Evolutionary conservation across 2,888 invertebrate species (phyloP), one percentile per base, ranked within the genome.

Genomic region (Sclerodermus sp.): DNA sequence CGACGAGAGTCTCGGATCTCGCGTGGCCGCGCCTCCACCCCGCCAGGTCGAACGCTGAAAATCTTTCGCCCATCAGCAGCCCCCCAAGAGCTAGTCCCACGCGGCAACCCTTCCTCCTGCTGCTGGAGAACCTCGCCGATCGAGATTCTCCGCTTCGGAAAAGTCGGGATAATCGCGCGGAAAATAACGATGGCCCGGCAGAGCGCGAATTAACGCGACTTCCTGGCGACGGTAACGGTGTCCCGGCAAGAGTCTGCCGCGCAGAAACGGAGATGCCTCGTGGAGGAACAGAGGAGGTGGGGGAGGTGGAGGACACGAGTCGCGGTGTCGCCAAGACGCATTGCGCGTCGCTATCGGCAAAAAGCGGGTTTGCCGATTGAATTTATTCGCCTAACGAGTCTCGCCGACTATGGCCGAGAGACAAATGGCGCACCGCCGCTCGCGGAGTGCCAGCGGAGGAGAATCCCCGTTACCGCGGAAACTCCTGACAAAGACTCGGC

Each of bases 241-340:
- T 23, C 23, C 23, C 23, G 23, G 23, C 23, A 8, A 23, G 23
- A 23, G 23, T 23, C 23, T 3, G 23, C 23, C 23, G 23, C 23
- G 23, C 23, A 23, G 3, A 23, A 23, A 23, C 4, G 23, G 23
- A 23, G 23, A 3, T 13, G 13, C 34, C 12, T n/a, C 10, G 34
- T 34, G 10, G 34, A n/a, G 3, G n/a, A 12, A 4, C 12, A 4
- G 3, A 12, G 18, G 39, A 14, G 15, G 15, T 5, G 39, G 16
- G 14, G 14, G 16, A 39, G 14, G 8, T 6, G 18, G 18, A 39
- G 8, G 23, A 8, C 3, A 2, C 39, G 18, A 17, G 39, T 39
- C 17, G 48, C 57, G 52, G 70, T 74, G 68, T 73, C 72, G 62
- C 71, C 60, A 66, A 68, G 74, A 72, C 68, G 66, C 68, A 71